Conservation (phyloP, 2,113 vertebrate species). For the Paraplagusia blochii region DNA sequence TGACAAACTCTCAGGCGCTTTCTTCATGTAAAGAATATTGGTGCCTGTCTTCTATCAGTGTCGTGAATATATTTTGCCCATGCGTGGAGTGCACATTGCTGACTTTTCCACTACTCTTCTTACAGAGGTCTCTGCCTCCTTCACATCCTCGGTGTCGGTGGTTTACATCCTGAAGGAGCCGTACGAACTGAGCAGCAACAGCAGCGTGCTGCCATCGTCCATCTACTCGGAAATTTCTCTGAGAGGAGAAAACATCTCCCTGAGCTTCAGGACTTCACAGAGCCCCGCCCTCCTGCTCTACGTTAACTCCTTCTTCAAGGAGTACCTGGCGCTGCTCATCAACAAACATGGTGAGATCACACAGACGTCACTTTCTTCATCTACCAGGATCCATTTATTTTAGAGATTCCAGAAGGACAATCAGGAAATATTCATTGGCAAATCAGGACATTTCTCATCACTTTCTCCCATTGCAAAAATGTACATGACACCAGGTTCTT, state of each 20-base stretch:
- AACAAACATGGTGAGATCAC: slow-evolving; percentile 82
- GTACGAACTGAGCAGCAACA: slow-evolving; percentile 79
- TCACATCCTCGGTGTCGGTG: slow-evolving; percentile 83
- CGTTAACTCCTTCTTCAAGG: slow-evolving; percentile 82
- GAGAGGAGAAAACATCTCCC: slow-evolving; percentile 78
- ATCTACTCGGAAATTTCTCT: slow-evolving; percentile 82
- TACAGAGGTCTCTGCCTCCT: slow-evolving; percentile 91
- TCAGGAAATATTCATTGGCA: too few species aligned
- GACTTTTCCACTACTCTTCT: slow-evolving; percentile 20
- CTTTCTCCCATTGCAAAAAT: too few species aligned
- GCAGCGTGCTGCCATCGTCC: slow-evolving; percentile 78
- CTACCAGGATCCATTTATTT: too few species aligned
- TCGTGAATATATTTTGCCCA: too few species aligned
- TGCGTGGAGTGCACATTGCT: slow-evolving; percentile 6
- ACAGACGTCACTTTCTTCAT: not conserved
- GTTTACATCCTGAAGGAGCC: slow-evolving; percentile 85
- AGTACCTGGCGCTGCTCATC: slow-evolving; percentile 84
- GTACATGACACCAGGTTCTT: too few species aligned
- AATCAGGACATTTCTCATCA: too few species aligned
- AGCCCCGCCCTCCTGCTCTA: slow-evolving; percentile 86
- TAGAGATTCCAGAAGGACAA: too few species aligned
- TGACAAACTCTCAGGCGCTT: not conserved
- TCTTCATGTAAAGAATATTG: too few species aligned
- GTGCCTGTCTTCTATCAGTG: too few species aligned
- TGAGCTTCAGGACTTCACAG: slow-evolving; percentile 86